Base-by-base conservation (phyloP, 2,113 vertebrate genomes). In the Centrocercus urophasianus region DNA sequence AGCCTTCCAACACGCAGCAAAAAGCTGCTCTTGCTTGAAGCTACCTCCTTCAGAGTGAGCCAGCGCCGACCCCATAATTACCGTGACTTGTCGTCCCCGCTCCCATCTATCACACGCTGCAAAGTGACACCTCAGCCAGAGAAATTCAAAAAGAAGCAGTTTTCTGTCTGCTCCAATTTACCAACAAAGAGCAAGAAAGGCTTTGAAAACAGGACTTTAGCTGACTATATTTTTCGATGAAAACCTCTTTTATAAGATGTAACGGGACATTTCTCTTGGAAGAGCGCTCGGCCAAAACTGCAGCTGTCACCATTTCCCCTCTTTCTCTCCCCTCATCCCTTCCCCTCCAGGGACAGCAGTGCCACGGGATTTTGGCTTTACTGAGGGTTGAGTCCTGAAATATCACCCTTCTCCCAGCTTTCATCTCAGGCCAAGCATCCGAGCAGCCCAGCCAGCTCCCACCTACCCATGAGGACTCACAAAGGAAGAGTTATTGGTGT, bases 121-220 rank as follows among this genome's bases (percentile, higher is more conserved):
- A 90, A 84, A 6, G 4, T 80, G 95, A 82, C 90, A 80, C 92
- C 81, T 95, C 79, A 28, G 82, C 73, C 88, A 84, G 56, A 61
- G 43, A 95, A 71, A 79, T 34, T 67, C 69, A 84, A 34, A 73
- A 85, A 89, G 90, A 95, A 96, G 84, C 94, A 60, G 95, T 88
- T 96, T 94, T 74, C 91, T 96, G 94, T 88, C 76, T 1, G 54
- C 83, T 91, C 75, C 86, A 17, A 95, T 97, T 96, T 83, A 43
- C 90, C 76, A 40, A 43, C 8, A 18, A 48, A 36, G 75, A 64
- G 38, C 2, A 1, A 88, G 67, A 66, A 69, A 86, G 47, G 20
- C 77, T 88, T 90, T 36, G 76, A 88, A 86, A 92, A 24, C 38
- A 59, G 38, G 43, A 59, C 81, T 89, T 81, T 83, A 78, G 75